phyloP scores from a whole-genome alignment of 2,797 vertebrate genomes.

The Falco berigora region DNA sequence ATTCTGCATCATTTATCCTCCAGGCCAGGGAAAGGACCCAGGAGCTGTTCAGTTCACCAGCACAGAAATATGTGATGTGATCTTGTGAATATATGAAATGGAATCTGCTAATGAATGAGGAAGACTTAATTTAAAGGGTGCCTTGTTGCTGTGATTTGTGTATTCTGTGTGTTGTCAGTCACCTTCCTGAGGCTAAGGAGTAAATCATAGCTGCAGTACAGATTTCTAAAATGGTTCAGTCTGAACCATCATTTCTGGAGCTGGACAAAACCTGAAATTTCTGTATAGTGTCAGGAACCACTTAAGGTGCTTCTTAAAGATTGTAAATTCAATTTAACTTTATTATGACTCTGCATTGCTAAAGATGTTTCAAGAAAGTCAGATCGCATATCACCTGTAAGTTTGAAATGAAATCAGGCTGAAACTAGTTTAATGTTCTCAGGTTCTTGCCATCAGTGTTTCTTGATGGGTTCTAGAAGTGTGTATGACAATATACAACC shows the following conservation, averaged over 20 bases:
- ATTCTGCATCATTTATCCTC: not conserved
- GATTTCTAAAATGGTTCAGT: not conserved
- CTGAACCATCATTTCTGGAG: not conserved
- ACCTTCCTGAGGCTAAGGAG: not conserved
- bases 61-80: not conserved
- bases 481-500: not conserved
- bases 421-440: not conserved
- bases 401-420: not conserved
- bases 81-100: not conserved
- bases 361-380: not conserved
- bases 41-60: not conserved
- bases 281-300: not conserved
- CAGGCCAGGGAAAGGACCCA: not conserved
- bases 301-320: not conserved
- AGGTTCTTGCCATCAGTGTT: not conserved
- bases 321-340: not conserved
- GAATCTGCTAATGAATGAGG: not conserved
- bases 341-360: not conserved
- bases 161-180: not conserved
- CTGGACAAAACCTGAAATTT: not conserved
- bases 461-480: not conserved
- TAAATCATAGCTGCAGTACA: not conserved
- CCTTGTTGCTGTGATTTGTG: not conserved
- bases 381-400: not conserved
- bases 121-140: not conserved